Base-by-base conservation (phyloP, 2,113 vertebrate species). In the Myrmecophaga tridactyla region DNA sequence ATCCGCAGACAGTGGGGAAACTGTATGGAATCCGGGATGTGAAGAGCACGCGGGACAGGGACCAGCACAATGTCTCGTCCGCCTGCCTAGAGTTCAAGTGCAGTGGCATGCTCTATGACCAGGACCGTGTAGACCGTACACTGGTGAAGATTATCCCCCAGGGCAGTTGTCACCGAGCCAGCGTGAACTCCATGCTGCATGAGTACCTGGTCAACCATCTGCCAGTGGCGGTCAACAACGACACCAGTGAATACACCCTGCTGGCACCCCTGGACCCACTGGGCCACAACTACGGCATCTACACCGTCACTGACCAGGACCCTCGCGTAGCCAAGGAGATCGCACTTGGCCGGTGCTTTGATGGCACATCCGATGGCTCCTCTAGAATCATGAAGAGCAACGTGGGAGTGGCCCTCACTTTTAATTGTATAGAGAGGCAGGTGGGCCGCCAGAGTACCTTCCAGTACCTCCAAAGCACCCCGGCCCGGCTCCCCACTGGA, bases 31-130 rank as follows among this genome's bases (percentile, higher is more conserved):
- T 99, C 92, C 98, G 99, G 46, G 99, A 99, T 0, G 99, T 99
- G 58, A 99, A 99, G 58, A 99, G 99, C 96, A 99, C 99, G 27
- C 99, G 99, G 3, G 99, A 99, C 88, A 97, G 98, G 34, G 98
- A 98, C 73, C 98, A 98, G 87, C 69, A 97, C 1, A 98, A 98
- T 0, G 93, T 99, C 92, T 99, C 99, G 0, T 98, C 99, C 0
- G 99, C 99, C 58, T 99, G 99, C 78, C 92, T 99, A 88, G 99
- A 99, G 98, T 99, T 99, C 98, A 99, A 99, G 96, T 99, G 99
- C 98, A 99, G 99, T 0, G 99, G 99, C 11, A 99, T 99, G 99
- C 98, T 99, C 84, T 99, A 99, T 0, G 99, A 99, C 96, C 99
- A 99, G 96, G 99, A 99, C 85, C 98, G 99, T 0, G 99, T 99